Percentiles rank a stretch among this genome's conserved stretches.
Evolutionary conservation across 2,888 invertebrate genomes (phyloP).

Genomic region (Spatulosminthurus flaviceps): DNA sequence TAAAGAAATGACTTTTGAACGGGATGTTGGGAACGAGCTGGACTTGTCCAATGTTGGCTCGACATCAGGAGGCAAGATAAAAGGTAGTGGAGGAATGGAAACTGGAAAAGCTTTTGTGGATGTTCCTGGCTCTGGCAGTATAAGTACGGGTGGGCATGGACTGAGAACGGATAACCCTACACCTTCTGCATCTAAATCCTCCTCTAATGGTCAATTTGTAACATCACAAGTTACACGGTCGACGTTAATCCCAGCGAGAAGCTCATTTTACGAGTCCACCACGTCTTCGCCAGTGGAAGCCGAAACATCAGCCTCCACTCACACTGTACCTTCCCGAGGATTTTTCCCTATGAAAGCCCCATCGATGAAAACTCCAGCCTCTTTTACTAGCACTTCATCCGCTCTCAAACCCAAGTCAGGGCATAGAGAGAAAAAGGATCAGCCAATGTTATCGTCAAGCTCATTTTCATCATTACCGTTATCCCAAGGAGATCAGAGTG

Average conservation of each 20-base stretch:
- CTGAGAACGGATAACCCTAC: slow-evolving; percentile 35
- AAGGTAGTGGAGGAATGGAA: background rate
- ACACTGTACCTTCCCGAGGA: slow-evolving; percentile 9
- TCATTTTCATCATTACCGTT: slow-evolving; percentile 14
- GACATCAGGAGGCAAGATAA: background rate
- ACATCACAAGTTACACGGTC: background rate
- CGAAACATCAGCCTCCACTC: slow-evolving; percentile 18
- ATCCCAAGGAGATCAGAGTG: background rate
- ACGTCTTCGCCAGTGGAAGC: slow-evolving; percentile 8
- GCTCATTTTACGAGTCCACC: slow-evolving; percentile 27
- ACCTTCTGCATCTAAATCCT: slow-evolving; percentile 51
- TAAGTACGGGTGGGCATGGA: background rate
- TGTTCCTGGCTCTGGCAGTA: background rate
- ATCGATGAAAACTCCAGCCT: slow-evolving; percentile 18
- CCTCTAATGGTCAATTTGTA: slow-evolving; percentile 56
- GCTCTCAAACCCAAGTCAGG: background rate
- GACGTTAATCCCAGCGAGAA: slow-evolving; percentile 31
- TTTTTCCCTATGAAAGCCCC: slow-evolving; percentile 35
- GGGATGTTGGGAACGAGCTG: slow-evolving; percentile 4
- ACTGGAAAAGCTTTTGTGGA: slow-evolving; percentile 10
- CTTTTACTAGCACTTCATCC: background rate
- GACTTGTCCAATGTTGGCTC: slow-evolving; percentile 6
- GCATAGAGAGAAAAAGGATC: slow-evolving; percentile 11
- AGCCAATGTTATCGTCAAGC: background rate
- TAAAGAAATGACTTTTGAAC: slow-evolving; percentile 2